Conservation (phyloP, 2,888 invertebrate species). For the Pocota personata region DNA sequence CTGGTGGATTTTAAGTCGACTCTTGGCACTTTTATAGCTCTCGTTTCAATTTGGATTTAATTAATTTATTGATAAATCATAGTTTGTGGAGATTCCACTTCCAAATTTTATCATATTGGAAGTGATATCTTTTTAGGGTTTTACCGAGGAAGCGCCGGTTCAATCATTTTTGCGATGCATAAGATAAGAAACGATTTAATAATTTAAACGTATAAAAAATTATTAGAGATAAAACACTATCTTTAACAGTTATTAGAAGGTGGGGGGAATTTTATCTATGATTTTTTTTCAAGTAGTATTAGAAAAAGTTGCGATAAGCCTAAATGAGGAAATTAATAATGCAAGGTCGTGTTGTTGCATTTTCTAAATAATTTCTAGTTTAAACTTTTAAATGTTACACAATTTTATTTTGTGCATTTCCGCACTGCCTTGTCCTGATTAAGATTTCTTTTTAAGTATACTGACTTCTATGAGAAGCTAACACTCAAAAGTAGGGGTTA, state of each 20-base stretch:
- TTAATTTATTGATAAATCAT: constrained; percentile 20
- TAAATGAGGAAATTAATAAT: background rate
- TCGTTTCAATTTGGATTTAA: background rate
- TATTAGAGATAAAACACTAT: background rate
- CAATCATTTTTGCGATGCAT: background rate
- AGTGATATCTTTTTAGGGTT: constrained; percentile 20
- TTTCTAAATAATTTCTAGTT: background rate
- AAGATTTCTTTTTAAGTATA: no score
- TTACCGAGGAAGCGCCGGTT: constrained; percentile 13
- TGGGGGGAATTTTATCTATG: background rate
- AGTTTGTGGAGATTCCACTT: background rate
- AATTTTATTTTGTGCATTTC: no score
- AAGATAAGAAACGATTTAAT: constrained; percentile 11
- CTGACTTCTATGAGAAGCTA: no score
- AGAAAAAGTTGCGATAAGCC: background rate
- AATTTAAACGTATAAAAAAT: background rate
- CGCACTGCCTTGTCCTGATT: no score
- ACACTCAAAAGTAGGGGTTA: no score
- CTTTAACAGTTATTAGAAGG: background rate
- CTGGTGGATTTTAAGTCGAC: background rate
- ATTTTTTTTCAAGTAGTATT: background rate
- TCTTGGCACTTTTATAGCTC: constrained; percentile 8
- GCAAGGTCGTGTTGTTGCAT: background rate
- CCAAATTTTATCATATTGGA: constrained; percentile 1
- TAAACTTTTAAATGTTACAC: no score